phyloP scores from a whole-genome alignment of 2,888 invertebrate genomes.

The Rhaphigaster nebulosa region DNA sequence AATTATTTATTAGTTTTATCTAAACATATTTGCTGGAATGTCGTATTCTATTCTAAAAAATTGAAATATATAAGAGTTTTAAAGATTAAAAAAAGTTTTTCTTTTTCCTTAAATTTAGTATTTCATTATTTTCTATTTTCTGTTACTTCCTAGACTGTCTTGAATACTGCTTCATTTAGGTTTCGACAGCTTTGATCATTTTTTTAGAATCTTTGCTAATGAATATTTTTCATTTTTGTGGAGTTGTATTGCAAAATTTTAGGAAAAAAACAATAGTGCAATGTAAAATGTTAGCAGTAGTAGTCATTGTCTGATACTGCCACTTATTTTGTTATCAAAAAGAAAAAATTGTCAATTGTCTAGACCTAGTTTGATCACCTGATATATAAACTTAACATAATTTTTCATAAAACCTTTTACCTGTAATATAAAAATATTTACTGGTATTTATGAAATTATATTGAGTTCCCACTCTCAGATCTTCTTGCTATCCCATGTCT shows the following conservation, averaged over 20 bases:
- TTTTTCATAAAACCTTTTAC: too few species aligned
- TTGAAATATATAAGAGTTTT: not conserved
- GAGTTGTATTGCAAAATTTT: not conserved
- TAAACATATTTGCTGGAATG: conserved; percentile 38
- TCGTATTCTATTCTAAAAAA: not conserved
- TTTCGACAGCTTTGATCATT: not conserved
- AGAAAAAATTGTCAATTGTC: too few species aligned
- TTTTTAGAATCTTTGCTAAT: not conserved
- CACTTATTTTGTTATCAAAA: too few species aligned
- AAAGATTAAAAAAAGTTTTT: not conserved
- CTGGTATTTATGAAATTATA: too few species aligned
- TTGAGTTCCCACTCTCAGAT: too few species aligned
- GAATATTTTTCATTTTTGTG: not conserved
- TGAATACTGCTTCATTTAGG: not conserved
- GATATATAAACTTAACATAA: too few species aligned
- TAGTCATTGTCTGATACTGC: too few species aligned
- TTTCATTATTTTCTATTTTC: not conserved
- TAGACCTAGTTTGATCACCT: too few species aligned
- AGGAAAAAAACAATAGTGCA: not conserved
- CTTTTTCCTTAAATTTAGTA: not conserved
- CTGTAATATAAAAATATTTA: too few species aligned
- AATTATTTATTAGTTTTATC: conserved; percentile 52
- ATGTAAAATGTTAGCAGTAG: not conserved
- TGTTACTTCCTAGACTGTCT: not conserved
- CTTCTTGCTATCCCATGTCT: too few species aligned